Evolutionary conservation across 1,140 invertebrate genomes (phyloP), one percentile per base, ranked within the genome.

Genomic region (Eueides isabella): DNA sequence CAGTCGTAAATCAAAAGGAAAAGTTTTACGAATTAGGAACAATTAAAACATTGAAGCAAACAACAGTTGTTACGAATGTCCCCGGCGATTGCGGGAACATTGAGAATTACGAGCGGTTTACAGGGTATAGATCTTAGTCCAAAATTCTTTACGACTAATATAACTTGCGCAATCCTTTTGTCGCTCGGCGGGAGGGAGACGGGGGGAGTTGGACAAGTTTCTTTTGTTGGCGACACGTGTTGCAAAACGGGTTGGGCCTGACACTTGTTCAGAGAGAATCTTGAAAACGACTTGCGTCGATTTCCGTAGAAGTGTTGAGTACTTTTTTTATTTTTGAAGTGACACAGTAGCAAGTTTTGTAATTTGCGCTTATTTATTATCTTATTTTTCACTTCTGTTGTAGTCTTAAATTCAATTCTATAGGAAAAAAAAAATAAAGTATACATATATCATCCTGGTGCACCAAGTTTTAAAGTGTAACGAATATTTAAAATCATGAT

Each of bases 191-290:
- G 72, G 78, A 78, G 78, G 80, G 72, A 62, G 29, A 62, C 77
- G 67, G 74, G 82, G 80, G 74, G 77, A 84, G 80, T 85, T 85
- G 82, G 84, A 78, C 81, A 85, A 89, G 84, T 90, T 92, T 90
- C 89, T 92, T 92, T 92, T 92, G 89, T 92, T 92, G 88, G 86
- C 82, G 81, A 90, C 90, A 92, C 90, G 91, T 92, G 91, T 92
- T 90, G 84, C 89, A 82, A 85, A 92, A 92, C 91, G 91, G 91
- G 91, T 92, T 92, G 89, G 80, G 82, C 80, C 81, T 85, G 91
- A 90, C 88, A 91, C 89, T 92, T 90, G 87, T 89, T 82, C 84
- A 66, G 71, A 78, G 75, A 80, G 86, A 86, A 86, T 90, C 83
- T 82, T 83, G 78, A 77, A 78, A 84, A 83, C 84, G 75, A 79